Evolutionary conservation across 2,797 vertebrate genomes (phyloP).

Genomic region (Gymnoscopelus microlampas): DNA sequence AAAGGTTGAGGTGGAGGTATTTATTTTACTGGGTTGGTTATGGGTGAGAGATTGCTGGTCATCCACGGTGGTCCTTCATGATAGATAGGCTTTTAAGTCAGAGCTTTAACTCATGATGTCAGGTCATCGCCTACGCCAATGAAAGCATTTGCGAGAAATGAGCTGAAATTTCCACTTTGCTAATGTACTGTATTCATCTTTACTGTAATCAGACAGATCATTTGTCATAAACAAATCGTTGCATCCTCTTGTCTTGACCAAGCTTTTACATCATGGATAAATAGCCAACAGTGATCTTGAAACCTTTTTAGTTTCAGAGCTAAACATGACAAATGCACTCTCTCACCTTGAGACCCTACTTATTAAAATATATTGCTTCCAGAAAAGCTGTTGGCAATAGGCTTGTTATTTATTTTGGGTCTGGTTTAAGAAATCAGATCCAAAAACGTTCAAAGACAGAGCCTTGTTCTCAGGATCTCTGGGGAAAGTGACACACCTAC

Average conservation of each 20-base stretch:
- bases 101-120: conserved; percentile 19
- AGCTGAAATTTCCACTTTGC: conserved; percentile 34
- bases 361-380: not conserved
- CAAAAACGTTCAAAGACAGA: not conserved
- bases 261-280: not conserved
- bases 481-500: conserved; percentile 18
- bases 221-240: conserved; percentile 14
- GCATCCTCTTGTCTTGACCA: not conserved
- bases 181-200: conserved; percentile 1
- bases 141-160: conserved; percentile 4
- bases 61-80: not conserved
- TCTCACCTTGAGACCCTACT: not conserved
- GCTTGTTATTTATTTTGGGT: conserved; percentile 1
- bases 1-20: conserved; percentile 10
- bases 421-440: conserved; percentile 8
- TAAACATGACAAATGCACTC: not conserved
- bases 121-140: conserved; percentile 45
- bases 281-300: not conserved
- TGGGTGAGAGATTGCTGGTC: conserved; percentile 1
- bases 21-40: conserved; percentile 20
- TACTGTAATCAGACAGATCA: conserved; percentile 1
- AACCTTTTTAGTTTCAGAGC: not conserved
- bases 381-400: conserved; percentile 2
- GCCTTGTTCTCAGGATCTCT: conserved; percentile 39
- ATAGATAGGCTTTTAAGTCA: not conserved